A percentile compares a stretch with the other conserved stretches of the same genome.
Evolutionary conservation across 1,140 invertebrate species (phyloP).

Genomic region (Brachionus angularis): DNA sequence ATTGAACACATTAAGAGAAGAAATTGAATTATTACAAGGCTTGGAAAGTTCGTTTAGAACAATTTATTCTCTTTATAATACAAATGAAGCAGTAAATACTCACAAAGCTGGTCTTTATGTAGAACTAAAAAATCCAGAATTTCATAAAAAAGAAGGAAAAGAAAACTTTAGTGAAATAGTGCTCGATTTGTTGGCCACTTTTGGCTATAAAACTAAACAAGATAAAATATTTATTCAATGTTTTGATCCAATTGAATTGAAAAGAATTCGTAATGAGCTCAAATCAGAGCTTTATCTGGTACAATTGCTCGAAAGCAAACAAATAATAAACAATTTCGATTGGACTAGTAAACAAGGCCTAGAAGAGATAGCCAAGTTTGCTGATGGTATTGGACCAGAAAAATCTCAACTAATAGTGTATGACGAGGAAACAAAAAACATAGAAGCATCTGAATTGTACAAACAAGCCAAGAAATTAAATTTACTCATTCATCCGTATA

Average conservation of each 20-base stretch:
- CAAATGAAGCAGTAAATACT: background rate
- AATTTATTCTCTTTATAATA: slow-evolving; percentile 8
- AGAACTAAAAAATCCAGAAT: slow-evolving; percentile 34
- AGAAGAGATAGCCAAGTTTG: slow-evolving; percentile 32
- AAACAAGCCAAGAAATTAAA: slow-evolving; percentile 13
- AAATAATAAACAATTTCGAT: background rate
- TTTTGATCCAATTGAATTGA: slow-evolving; percentile 28
- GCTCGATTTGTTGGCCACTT: slow-evolving; percentile 6
- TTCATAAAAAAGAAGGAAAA: slow-evolving; percentile 30
- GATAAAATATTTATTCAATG: slow-evolving; percentile 29
- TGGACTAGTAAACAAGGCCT: slow-evolving; percentile 24
- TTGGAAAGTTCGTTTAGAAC: slow-evolving; percentile 12
- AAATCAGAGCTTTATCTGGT: slow-evolving; percentile 10
- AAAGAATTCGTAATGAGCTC: background rate
- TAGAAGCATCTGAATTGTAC: slow-evolving; percentile 3
- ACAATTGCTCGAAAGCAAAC: background rate
- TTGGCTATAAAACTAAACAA: slow-evolving; percentile 2
- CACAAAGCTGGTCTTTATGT: slow-evolving; percentile 40
- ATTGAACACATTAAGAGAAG: slow-evolving; percentile 26
- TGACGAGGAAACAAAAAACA: background rate
- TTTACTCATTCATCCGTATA: slow-evolving; percentile 40
- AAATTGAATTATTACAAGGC: slow-evolving; percentile 31
- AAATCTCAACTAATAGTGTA: background rate
- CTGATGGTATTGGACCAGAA: slow-evolving; percentile 42
- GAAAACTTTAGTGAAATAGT: slow-evolving; percentile 43